Percentiles rank a stretch among this genome's conserved stretches.
Conservation (phyloP, 2,113 vertebrate genomes). For the Paralichthys olivaceus region DNA sequence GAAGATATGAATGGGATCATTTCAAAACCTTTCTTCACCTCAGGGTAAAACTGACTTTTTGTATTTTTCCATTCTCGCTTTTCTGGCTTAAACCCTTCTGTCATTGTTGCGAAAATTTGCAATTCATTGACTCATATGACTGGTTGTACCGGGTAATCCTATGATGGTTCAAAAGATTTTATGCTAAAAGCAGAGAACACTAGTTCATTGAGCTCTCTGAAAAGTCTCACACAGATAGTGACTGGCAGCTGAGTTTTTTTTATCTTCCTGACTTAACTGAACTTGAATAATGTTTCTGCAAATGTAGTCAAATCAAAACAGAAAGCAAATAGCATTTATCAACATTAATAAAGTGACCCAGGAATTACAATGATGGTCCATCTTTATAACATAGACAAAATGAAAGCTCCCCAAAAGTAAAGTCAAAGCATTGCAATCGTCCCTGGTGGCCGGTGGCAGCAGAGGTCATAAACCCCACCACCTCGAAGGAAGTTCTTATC, state of each 20-base stretch:
- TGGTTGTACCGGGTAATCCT: background rate
- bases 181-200: background rate
- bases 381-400: too few relatives aligned
- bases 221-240: background rate
- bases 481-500: background rate
- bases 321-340: background rate
- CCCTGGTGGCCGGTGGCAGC: too few relatives aligned
- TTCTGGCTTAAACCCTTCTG: background rate
- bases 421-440: too few relatives aligned
- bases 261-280: background rate
- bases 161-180: background rate
- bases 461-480: background rate
- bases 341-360: background rate
- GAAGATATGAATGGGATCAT: background rate
- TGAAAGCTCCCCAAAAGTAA: too few relatives aligned
- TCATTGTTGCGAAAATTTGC: background rate
- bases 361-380: background rate
- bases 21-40: conserved; percentile 9
- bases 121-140: background rate
- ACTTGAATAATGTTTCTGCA: too few relatives aligned
- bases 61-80: background rate
- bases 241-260: conserved; percentile 5
- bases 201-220: background rate
- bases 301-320: too few relatives aligned
- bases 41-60: background rate